Percentiles rank a stretch among this genome's conserved stretches.
Conservation (phyloP, 2,888 invertebrate genomes). For the Odontothrips loti region DNA sequence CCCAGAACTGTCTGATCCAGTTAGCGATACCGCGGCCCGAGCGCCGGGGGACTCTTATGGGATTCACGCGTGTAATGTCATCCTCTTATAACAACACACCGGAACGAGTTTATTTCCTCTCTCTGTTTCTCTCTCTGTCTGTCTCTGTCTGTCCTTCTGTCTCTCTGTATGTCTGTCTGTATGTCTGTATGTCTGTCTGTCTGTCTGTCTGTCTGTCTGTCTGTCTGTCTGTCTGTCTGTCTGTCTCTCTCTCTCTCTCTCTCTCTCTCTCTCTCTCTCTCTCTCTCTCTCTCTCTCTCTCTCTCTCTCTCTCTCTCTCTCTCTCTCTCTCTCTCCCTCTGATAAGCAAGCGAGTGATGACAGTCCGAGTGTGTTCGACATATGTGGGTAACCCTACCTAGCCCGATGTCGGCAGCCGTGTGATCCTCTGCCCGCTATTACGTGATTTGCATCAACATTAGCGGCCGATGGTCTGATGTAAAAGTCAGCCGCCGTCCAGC, state of each 20-base stretch:
- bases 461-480: too few relatives aligned
- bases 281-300: neutral
- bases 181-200: neutral
- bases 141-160: too few relatives aligned
- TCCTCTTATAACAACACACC: neutral
- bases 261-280: neutral
- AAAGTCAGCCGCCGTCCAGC: too few relatives aligned
- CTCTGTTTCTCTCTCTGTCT: too few relatives aligned
- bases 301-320: too few relatives aligned
- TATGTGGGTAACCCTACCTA: too few relatives aligned
- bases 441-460: too few relatives aligned
- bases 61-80: neutral
- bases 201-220: neutral
- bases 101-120: neutral
- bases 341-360: too few relatives aligned
- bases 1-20: constrained; percentile 24
- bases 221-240: neutral
- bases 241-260: neutral
- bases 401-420: too few relatives aligned
- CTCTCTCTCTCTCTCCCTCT: too few relatives aligned
- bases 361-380: too few relatives aligned
- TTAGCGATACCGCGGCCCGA: neutral
- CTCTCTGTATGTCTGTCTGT: neutral
- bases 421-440: too few relatives aligned
- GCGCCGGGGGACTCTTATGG: neutral